A percentile compares a stretch with the other conserved stretches of the same genome.
These are phyloP conservation scores for Dolichallabes microphthalmus DNA, from an alignment of 2,113 vertebrate species.

Conservation along the genomic window DNA sequence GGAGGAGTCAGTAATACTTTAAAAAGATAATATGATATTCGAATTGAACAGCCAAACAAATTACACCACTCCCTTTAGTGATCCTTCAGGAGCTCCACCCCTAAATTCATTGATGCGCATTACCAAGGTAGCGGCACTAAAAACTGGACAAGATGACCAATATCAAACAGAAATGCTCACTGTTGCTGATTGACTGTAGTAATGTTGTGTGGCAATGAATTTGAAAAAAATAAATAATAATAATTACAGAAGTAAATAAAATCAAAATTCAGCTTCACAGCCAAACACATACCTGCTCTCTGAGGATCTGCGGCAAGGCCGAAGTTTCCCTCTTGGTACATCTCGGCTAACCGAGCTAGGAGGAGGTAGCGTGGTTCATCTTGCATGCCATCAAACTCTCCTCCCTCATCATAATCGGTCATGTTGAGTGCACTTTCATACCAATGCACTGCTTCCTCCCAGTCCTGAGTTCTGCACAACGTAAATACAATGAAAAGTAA, in stretches of 20 bases:
- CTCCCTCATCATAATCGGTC: constrained; percentile 88
- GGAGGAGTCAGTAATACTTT: too few species aligned
- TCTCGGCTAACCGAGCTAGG: constrained; percentile 87
- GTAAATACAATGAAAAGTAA: background rate
- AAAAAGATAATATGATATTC: too few species aligned
- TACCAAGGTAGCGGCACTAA: too few species aligned
- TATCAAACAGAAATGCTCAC: too few species aligned
- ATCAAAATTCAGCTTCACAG: background rate
- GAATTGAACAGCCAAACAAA: too few species aligned
- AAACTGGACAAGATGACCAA: too few species aligned
- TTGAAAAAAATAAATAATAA: too few species aligned
- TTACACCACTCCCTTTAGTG: too few species aligned
- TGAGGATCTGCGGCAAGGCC: constrained; percentile 78
- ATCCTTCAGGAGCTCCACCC: too few species aligned
- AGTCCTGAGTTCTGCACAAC: constrained; percentile 77
- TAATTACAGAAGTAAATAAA: background rate
- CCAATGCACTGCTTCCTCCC: constrained; percentile 86
- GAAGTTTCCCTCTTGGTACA: constrained; percentile 81
- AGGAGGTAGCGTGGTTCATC: constrained; percentile 87
- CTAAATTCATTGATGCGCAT: too few species aligned
- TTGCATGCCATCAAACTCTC: constrained; percentile 90
- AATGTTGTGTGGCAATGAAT: too few species aligned
- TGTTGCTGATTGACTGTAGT: too few species aligned
- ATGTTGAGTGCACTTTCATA: constrained; percentile 83
- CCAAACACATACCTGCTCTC: constrained; percentile 77